These are phyloP conservation scores for Plumapathes pennacea DNA, from an alignment of 92 coral and sea anemone genomes.

Conservation along the genomic window DNA sequence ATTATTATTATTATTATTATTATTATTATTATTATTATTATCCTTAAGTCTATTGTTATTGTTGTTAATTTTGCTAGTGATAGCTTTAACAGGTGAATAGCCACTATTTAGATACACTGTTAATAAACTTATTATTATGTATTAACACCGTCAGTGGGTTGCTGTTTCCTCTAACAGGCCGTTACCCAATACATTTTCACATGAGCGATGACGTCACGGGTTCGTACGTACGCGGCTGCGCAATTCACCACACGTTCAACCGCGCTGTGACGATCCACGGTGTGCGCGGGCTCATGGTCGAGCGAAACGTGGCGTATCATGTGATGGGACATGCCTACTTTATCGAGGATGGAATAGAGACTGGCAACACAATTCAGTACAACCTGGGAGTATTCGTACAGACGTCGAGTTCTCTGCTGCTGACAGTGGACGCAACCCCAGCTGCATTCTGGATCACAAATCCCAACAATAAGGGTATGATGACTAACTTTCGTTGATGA, in stretches of 20 bases:
- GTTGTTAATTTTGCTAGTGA: no score
- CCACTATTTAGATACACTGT: no score
- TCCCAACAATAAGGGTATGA: slow-evolving; percentile 81
- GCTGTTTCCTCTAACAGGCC: slow-evolving; percentile 35
- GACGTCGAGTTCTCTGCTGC: slow-evolving; percentile 74
- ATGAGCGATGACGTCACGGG: slow-evolving; percentile 86
- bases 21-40: no score
- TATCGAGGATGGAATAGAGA: slow-evolving; percentile 92
- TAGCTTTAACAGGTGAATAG: no score
- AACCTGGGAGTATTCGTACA: slow-evolving; percentile 85
- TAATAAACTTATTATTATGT: no score
- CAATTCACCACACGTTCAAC: slow-evolving; percentile 86
- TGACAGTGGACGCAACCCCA: slow-evolving; percentile 84
- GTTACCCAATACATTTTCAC: slow-evolving; percentile 95
- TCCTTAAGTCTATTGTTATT: no score
- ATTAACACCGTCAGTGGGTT: no score
- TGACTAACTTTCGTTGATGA: no score
- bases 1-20: no score
- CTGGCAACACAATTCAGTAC: slow-evolving; percentile 85
- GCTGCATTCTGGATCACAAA: slow-evolving; percentile 93
- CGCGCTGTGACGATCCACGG: slow-evolving; percentile 96
- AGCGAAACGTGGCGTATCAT: slow-evolving; percentile 84
- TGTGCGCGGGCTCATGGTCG: slow-evolving; percentile 76
- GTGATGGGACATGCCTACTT: slow-evolving; percentile 92
- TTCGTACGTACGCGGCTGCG: slow-evolving; percentile 94